Evolutionary conservation across 2,113 vertebrate species (phyloP).

Genomic region (Bucco capensis): DNA sequence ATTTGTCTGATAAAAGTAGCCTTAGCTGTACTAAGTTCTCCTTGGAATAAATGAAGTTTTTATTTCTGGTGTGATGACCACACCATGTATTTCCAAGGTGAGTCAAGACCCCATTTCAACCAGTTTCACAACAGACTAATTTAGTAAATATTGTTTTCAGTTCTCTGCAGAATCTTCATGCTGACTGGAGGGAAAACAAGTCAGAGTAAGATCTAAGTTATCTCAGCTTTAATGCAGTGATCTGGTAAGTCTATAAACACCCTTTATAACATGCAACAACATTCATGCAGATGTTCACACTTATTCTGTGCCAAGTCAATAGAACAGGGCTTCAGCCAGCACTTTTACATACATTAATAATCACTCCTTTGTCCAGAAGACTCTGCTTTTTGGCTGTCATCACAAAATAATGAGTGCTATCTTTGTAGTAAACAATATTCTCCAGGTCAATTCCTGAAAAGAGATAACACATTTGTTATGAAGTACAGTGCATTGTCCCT

Average conservation of each 20-base stretch:
- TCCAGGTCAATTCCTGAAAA: slow-evolving; percentile 92
- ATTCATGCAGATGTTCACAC: neutral
- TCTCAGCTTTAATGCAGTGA: neutral
- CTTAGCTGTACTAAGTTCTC: neutral
- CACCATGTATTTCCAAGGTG: neutral
- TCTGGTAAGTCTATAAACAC: neutral
- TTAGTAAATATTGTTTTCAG: neutral
- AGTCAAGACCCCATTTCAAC: neutral
- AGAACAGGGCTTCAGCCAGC: neutral
- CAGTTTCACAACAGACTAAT: neutral
- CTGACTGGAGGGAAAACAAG: neutral
- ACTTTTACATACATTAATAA: slow-evolving; percentile 83
- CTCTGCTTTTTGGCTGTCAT: slow-evolving; percentile 99
- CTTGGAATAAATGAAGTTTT: neutral
- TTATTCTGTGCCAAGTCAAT: neutral
- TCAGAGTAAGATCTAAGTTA: neutral
- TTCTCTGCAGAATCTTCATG: neutral
- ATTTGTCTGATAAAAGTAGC: neutral
- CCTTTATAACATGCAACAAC: neutral
- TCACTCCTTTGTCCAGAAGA: slow-evolving; percentile 94
- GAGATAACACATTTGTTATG: neutral
- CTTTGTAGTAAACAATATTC: slow-evolving; percentile 98
- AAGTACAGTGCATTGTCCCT: neutral
- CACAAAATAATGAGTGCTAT: slow-evolving; percentile 97
- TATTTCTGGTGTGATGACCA: neutral